phyloP scores from a whole-genome alignment of 2,113 vertebrate genomes.

The Riparia riparia region DNA sequence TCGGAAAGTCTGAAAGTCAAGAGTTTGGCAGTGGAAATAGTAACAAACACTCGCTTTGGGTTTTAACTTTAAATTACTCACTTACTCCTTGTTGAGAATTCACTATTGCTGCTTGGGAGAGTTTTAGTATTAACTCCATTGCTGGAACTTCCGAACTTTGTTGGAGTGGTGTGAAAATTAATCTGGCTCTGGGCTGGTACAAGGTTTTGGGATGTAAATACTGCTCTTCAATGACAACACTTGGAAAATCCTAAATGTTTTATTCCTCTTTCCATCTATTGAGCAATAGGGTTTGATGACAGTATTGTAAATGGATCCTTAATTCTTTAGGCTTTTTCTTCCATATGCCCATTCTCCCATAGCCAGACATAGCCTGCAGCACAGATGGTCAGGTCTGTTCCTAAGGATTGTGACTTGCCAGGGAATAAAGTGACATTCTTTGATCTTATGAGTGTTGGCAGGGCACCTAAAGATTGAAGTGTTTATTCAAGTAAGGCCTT shows the following conservation, averaged over 20 bases:
- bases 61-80: not conserved
- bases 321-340: not conserved
- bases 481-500: not conserved
- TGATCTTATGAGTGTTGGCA: not conserved
- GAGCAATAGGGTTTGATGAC: not conserved
- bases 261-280: not conserved
- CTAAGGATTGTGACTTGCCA: not conserved
- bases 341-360: accelerated
- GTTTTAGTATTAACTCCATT: not conserved
- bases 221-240: not conserved
- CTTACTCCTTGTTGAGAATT: not conserved
- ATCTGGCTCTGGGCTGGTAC: not conserved
- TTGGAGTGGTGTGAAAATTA: not conserved
- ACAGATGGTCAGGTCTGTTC: not conserved
- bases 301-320: not conserved
- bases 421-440: not conserved
- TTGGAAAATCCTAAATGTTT: not conserved
- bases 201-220: not conserved
- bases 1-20: not conserved
- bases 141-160: not conserved
- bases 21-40: not conserved
- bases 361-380: not conserved
- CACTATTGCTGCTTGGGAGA: not conserved
- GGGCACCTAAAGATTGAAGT: not conserved
- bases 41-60: not conserved